Base-by-base conservation (phyloP, 1,140 invertebrate species). In the Cardiocondyla obscurior region DNA sequence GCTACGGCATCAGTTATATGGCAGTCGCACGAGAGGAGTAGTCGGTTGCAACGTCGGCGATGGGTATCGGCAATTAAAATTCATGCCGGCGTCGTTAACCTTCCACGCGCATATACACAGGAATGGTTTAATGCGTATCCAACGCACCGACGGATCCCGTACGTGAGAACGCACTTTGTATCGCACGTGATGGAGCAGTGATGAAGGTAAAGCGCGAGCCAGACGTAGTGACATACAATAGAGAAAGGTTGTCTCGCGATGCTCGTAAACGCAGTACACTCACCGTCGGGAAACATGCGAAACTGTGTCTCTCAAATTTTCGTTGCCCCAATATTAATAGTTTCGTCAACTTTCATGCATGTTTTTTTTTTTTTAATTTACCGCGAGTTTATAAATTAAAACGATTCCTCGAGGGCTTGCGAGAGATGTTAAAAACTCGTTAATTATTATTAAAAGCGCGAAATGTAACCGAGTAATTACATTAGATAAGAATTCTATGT, bases 1-100 rank as follows among this genome's bases (percentile, higher is more conserved):
- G 22, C 83, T 65, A 81, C 72, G n/a, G 19, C 74, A 81, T 84
- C 76, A 70, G 64, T 88, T 87, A 82, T 22, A 73, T 7, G 14
- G 25, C 72, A 62, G 55, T 55, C 65, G 67, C 67, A 77, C 55
- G 85, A 22, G 25, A 55, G 33, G 16, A 53, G 7, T 28, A 67
- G 44, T 39, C n/a, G 33, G 62, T 58, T 82, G 85, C 64, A 49
- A 57, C 82, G 60, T 70, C 65, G 83, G 33, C 77, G 79, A 79
- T 85, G 72, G 84, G 85, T 89, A 90, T 90, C 86, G 89, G 81
- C 88, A 86, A 86, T 90, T 85, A 91, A 91, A 91, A 91, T 91
- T 85, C 90, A 91, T 89, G 88, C 73, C 81, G 81, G 81, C 87
- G 85, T 86, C 85, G 89, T 90, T 90, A 90, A 87, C 85, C 89